Percentiles rank a stretch among this genome's conserved stretches.
These are phyloP conservation scores for Nipponacmea schrenckii DNA, from an alignment of 2,888 invertebrate genomes.

Conservation along the genomic window DNA sequence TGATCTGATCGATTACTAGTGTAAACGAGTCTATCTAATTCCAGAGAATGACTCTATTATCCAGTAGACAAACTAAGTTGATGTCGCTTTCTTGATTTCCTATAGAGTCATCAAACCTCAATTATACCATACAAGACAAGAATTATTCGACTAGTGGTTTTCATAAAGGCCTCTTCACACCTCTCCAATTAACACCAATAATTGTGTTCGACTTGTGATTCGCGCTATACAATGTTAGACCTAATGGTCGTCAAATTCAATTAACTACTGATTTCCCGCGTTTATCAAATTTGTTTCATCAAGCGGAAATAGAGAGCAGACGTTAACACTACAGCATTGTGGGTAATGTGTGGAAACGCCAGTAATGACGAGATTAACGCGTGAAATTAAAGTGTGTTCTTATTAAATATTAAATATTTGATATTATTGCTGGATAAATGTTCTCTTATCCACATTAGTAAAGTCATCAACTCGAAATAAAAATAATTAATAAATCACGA, in stretches of 20 bases:
- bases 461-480: slow-evolving; percentile 2
- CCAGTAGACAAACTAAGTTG: no score
- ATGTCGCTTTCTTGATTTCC: not conserved
- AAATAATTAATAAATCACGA: slow-evolving; percentile 6
- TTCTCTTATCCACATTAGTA: slow-evolving; percentile 5
- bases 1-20: no score
- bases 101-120: not conserved
- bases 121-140: slow-evolving; percentile 2
- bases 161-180: not conserved
- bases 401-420: slow-evolving; percentile 8
- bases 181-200: not conserved
- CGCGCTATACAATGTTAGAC: not conserved
- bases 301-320: slow-evolving; percentile 6
- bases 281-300: slow-evolving; percentile 8
- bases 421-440: slow-evolving; percentile 6
- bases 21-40: no score
- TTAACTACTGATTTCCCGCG: slow-evolving; percentile 3
- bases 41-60: no score
- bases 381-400: slow-evolving; percentile 8
- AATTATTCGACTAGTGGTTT: slow-evolving; percentile 3
- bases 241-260: slow-evolving; percentile 6
- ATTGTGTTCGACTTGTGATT: not conserved
- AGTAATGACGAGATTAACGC: slow-evolving; percentile 7
- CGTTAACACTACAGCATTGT: slow-evolving; percentile 4
- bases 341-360: slow-evolving; percentile 6